Base-by-base conservation (phyloP, 1,140 invertebrate genomes). In the Meloidogyne exigua region DNA sequence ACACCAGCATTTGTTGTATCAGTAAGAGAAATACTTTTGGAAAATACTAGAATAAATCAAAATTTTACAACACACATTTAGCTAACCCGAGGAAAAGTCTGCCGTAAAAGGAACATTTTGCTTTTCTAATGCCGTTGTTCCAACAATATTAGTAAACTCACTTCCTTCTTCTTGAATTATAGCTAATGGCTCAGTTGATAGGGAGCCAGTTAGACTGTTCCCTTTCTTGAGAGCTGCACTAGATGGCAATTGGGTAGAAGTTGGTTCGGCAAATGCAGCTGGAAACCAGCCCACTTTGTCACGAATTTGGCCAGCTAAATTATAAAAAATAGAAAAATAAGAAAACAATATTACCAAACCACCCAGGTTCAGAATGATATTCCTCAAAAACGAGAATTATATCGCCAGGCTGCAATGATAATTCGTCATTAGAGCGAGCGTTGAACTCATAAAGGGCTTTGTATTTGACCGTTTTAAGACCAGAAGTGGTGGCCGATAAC, bases 341-440 rank as follows among this genome's bases (percentile, higher is more conserved):
- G n/a, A 2, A 36, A 39, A 44, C 15, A 25, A n/a, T 70, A 15
- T 32, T 12, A 75, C 65, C 73, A 3, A 95, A 90, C 96, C 96
- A 99, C n/a, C 95, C 96, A 12, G 95, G 94, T 87, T 98, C 95
- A 0, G 93, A 92, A 83, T 92, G 92, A 88, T 95, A 93, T 75
- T 92, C 92, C 36, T 92, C 89, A 32, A 93, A 92, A 26, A 96
- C 93, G 88, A 92, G 90, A 81, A 99, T 93, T 86, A 95, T 91
- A 88, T 98, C 96, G 7, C 95, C 95, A 49, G 94, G 93, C 88
- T 94, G 92, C 80, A 99, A 92, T 26, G 93, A 93, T 28, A 99
- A 91, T 89, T 99, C 96, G 89, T 99, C 96, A 11, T 91, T 90
- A 87, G 95, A 96, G 77, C 95, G 90, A 0, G 95, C 93, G 67